These are phyloP conservation scores for Rhodophaea formosa DNA, from an alignment of 2,888 invertebrate genomes.

Conservation along the genomic window DNA sequence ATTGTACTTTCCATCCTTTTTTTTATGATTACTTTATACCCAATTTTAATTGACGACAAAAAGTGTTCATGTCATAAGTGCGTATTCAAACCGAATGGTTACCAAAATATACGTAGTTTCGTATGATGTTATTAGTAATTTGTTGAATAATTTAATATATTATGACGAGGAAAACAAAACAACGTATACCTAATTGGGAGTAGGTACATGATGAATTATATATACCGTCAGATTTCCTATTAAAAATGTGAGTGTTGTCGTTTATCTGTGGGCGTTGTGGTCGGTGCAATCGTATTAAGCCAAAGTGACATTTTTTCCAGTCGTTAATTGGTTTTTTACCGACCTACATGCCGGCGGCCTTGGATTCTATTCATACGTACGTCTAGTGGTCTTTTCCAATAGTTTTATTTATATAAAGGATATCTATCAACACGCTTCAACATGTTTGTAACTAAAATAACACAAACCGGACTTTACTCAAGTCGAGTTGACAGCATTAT, in stretches of 20 bases:
- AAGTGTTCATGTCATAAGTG: too few species aligned
- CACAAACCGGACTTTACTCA: background rate
- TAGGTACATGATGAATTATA: background rate
- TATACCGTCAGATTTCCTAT: background rate
- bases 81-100: too few species aligned
- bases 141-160: background rate
- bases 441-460: too few species aligned
- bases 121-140: too few species aligned
- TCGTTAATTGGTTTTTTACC: background rate
- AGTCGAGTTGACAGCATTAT: too few species aligned
- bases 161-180: too few species aligned
- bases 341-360: background rate
- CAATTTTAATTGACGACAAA: too few species aligned
- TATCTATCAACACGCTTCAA: background rate
- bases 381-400: background rate
- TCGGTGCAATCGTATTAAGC: background rate
- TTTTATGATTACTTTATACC: too few species aligned
- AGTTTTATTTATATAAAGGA: background rate
- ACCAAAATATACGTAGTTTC: too few species aligned
- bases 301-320: background rate
- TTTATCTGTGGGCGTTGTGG: too few species aligned
- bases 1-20: too few species aligned
- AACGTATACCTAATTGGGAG: too few species aligned
- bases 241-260: background rate
- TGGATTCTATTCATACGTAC: background rate